Percentiles rank a stretch among this genome's conserved stretches.
Evolutionary conservation across 1,140 invertebrate genomes (phyloP).

Genomic region (Apis florea): DNA sequence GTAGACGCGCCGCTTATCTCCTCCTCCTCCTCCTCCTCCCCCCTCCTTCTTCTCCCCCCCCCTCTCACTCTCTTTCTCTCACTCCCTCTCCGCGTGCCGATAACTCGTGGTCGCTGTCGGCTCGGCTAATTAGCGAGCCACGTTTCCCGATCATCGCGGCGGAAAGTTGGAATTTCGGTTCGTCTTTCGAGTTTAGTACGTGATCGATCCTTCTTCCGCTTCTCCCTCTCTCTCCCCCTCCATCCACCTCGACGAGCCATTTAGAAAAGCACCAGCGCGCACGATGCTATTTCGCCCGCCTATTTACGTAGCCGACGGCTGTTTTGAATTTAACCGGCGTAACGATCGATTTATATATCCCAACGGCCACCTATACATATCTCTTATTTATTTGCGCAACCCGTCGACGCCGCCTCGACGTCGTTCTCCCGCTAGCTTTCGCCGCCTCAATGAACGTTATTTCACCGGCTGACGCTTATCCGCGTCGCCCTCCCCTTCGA

Average conservation of each 20-base stretch:
- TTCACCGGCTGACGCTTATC: conserved; percentile 29
- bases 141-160: conserved; percentile 23
- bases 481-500: not conserved
- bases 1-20: conserved; percentile 28
- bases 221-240: not conserved
- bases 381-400: conserved; percentile 42
- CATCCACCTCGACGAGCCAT: not conserved
- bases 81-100: not conserved
- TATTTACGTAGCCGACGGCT: conserved; percentile 43
- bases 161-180: conserved; percentile 7
- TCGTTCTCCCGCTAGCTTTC: conserved; percentile 3
- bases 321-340: conserved; percentile 45
- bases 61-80: not conserved
- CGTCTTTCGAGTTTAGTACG: not conserved
- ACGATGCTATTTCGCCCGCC: conserved; percentile 17
- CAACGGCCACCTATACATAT: conserved; percentile 16
- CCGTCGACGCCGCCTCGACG: conserved; percentile 6
- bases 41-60: not conserved
- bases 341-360: conserved; percentile 51
- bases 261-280: conserved; percentile 31
- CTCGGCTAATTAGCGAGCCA: conserved; percentile 35
- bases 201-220: conserved; percentile 28
- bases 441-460: conserved; percentile 35
- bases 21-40: not conserved
- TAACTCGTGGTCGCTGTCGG: conserved; percentile 37